A percentile compares a stretch with the other conserved stretches of the same genome.
phyloP scores from a whole-genome alignment of 2,888 invertebrate genomes.

The Parelbella ahira region DNA sequence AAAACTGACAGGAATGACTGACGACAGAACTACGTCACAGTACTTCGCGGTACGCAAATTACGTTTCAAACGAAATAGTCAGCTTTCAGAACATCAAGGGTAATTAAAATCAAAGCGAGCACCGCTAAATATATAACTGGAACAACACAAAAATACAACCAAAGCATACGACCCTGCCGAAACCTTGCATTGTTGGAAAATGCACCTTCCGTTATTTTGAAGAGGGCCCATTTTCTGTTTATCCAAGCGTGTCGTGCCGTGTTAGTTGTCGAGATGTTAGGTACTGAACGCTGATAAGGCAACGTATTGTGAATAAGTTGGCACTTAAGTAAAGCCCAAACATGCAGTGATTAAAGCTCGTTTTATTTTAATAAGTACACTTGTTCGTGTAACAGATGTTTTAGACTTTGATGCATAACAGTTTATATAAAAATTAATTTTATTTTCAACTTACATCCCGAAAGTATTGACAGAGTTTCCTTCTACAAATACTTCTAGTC shows the following conservation, averaged over 20 bases:
- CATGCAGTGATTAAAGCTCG: slow-evolving; percentile 31
- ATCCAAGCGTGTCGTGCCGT: slow-evolving; percentile 26
- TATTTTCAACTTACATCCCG: too few species aligned
- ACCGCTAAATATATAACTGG: slow-evolving; percentile 34
- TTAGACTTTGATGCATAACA: slow-evolving; percentile 10
- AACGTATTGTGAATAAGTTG: slow-evolving; percentile 36
- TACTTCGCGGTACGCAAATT: slow-evolving; percentile 10
- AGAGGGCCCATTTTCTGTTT: slow-evolving; percentile 13
- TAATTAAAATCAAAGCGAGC: slow-evolving; percentile 33
- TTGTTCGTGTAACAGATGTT: background rate
- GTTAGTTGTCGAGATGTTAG: slow-evolving; percentile 34
- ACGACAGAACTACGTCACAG: slow-evolving; percentile 6
- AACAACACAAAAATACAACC: slow-evolving; percentile 24
- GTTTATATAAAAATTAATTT: too few species aligned
- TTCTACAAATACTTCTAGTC: too few species aligned
- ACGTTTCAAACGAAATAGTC: slow-evolving; percentile 17
- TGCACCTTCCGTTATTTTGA: slow-evolving; percentile 24
- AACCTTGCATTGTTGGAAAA: slow-evolving; percentile 14
- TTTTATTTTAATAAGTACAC: slow-evolving; percentile 27
- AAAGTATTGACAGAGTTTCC: too few species aligned
- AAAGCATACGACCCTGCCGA: slow-evolving; percentile 24
- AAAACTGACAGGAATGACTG: too few species aligned
- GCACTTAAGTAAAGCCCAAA: slow-evolving; percentile 36
- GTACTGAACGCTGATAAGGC: slow-evolving; percentile 33
- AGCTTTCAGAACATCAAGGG: slow-evolving; percentile 25